phyloP scores from a whole-genome alignment of 2,888 invertebrate genomes.

The Gryllus longicercus region DNA sequence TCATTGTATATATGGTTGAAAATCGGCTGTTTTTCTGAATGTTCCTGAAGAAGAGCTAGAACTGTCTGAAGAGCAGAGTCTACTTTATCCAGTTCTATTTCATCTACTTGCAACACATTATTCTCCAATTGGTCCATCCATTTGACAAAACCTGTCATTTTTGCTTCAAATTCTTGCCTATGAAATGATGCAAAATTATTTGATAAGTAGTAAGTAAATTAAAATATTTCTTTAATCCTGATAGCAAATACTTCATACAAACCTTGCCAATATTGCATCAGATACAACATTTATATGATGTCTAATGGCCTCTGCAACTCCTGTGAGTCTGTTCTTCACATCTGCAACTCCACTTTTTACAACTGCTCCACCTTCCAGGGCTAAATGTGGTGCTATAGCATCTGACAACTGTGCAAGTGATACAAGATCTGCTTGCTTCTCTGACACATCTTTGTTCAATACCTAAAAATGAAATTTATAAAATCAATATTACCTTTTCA shows the following conservation, averaged over 20 bases:
- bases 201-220: neutral
- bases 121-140: slow-evolving; percentile 73
- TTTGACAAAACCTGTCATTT: slow-evolving; percentile 71
- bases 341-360: slow-evolving; percentile 70
- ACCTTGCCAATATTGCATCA: slow-evolving; percentile 69
- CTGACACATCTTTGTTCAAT: slow-evolving; percentile 74
- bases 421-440: slow-evolving; percentile 79
- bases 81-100: slow-evolving; percentile 76
- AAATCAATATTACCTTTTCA: no score
- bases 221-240: neutral
- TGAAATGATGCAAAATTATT: neutral
- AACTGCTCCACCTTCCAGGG: slow-evolving; percentile 70
- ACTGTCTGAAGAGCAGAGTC: slow-evolving; percentile 73
- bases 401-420: slow-evolving; percentile 76
- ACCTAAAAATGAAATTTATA: slow-evolving; percentile 32
- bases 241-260: slow-evolving; percentile 11
- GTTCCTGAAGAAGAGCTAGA: slow-evolving; percentile 78
- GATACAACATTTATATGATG: slow-evolving; percentile 75
- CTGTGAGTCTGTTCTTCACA: slow-evolving; percentile 69
- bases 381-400: slow-evolving; percentile 70
- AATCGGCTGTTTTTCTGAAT: slow-evolving; percentile 74
- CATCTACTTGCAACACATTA: slow-evolving; percentile 72
- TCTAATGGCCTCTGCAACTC: slow-evolving; percentile 72
- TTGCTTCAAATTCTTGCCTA: slow-evolving; percentile 77
- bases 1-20: slow-evolving; percentile 78